A percentile compares a stretch with the other conserved stretches of the same genome.
Conservation (phyloP, 2,888 invertebrate genomes). For the Belgica antarctica region DNA sequence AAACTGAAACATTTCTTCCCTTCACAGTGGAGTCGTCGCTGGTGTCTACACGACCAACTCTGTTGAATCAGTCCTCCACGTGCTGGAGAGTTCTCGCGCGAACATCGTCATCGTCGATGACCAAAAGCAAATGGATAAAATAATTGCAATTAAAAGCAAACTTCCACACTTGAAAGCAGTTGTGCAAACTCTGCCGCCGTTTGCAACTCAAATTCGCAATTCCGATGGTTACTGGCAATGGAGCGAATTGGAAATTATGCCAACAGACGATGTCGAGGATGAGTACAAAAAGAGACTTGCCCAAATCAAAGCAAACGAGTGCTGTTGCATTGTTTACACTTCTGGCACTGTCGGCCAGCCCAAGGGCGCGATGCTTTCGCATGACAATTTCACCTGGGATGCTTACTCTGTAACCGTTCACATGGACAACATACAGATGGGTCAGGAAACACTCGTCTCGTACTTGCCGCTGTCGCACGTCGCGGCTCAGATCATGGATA, state of each 20-base stretch:
- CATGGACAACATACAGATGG: conserved; percentile 58
- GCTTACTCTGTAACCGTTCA: conserved; percentile 60
- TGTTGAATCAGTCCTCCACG: conserved; percentile 78
- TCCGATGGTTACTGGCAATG: conserved; percentile 63
- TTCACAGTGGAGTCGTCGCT: conserved; percentile 71
- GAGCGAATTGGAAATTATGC: conserved; percentile 73
- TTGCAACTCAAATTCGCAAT: conserved; percentile 52
- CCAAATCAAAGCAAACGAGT: conserved; percentile 71
- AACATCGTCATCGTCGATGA: conserved; percentile 88
- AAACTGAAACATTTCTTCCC: background rate
- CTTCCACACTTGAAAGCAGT: conserved; percentile 76
- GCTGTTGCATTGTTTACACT: conserved; percentile 82
- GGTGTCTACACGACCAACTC: conserved; percentile 93
- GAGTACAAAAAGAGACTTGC: conserved; percentile 54
- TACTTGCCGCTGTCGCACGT: conserved; percentile 88
- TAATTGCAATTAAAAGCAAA: conserved; percentile 65
- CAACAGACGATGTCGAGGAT: conserved; percentile 67
- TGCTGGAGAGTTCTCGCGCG: conserved; percentile 69
- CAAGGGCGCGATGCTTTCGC: conserved; percentile 90
- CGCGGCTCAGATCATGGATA: conserved; percentile 83
- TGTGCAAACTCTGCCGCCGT: conserved; percentile 57
- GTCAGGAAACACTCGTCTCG: conserved; percentile 66
- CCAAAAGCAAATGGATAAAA: conserved; percentile 80
- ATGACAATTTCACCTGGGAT: conserved; percentile 81
- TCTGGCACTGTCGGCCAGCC: conserved; percentile 87